Percentiles rank a stretch among this genome's conserved stretches.
Conservation (phyloP, 2,113 vertebrate species). For the Tiliqua scincoides region DNA sequence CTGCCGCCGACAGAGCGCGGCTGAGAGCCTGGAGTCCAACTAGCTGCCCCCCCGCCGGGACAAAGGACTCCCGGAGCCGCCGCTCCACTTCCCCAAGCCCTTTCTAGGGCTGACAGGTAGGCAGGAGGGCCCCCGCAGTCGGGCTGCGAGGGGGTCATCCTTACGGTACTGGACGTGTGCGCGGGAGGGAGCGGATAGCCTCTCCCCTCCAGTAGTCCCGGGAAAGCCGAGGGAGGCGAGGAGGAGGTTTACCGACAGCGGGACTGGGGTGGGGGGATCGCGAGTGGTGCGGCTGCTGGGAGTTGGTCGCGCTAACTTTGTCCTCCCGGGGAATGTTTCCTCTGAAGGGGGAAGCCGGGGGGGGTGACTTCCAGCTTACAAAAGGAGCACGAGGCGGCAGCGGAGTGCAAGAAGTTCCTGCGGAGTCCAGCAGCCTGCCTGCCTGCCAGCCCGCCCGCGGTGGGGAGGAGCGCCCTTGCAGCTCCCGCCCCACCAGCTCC, state of each 20-base stretch:
- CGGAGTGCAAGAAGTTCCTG: too few relatives aligned
- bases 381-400: neutral
- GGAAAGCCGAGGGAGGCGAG: too few relatives aligned
- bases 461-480: too few relatives aligned
- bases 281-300: neutral
- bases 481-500: too few relatives aligned
- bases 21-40: conserved; percentile 80
- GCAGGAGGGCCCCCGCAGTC: conserved; percentile 22
- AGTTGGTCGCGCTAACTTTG: neutral
- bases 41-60: conserved; percentile 83
- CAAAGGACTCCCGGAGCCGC: conserved; percentile 74
- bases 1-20: conserved; percentile 72
- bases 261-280: neutral
- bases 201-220: neutral
- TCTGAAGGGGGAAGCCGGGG: neutral
- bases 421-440: too few relatives aligned
- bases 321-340: neutral
- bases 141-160: fast-evolving
- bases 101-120: conserved; percentile 78
- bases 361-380: neutral
- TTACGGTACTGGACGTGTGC: neutral
- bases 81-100: conserved; percentile 61
- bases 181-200: neutral
- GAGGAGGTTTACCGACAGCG: neutral
- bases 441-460: neutral